A percentile compares a stretch with the other conserved stretches of the same genome.
Evolutionary conservation across 2,797 vertebrate species (phyloP).

Genomic region (Melopsittacus undulatus): DNA sequence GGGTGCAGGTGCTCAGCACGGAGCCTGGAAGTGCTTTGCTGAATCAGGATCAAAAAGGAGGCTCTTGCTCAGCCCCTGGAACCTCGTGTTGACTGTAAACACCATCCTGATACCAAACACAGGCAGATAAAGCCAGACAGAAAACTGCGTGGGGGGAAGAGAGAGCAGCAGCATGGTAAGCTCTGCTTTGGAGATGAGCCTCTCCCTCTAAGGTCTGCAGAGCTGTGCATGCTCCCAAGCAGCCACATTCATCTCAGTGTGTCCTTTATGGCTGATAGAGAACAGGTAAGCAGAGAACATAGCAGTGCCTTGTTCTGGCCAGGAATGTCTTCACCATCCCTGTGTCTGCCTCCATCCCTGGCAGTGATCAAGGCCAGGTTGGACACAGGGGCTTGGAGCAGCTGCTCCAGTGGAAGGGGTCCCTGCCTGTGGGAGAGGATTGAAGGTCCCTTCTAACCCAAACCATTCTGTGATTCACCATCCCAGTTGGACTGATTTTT

Average conservation of each 20-base stretch:
- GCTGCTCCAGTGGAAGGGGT: rapidly evolving
- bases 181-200: neutral
- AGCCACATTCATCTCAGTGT: neutral
- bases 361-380: neutral
- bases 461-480: neutral
- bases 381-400: neutral
- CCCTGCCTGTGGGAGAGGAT: neutral
- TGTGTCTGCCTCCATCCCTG: neutral
- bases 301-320: neutral
- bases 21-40: neutral
- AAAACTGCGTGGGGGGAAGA: conserved; percentile 27
- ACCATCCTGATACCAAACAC: neutral
- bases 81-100: conserved; percentile 47
- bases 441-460: neutral
- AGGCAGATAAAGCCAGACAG: neutral
- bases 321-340: neutral
- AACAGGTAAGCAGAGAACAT: rapidly evolving
- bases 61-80: neutral
- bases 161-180: neutral
- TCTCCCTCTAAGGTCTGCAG: neutral
- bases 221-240: neutral
- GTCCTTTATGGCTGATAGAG: neutral
- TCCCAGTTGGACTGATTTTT: neutral
- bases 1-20: conserved; percentile 14
- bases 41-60: conserved; percentile 27